Evolutionary conservation across 1,140 invertebrate genomes (phyloP).

Genomic region (Zaprionus tsacasi): DNA sequence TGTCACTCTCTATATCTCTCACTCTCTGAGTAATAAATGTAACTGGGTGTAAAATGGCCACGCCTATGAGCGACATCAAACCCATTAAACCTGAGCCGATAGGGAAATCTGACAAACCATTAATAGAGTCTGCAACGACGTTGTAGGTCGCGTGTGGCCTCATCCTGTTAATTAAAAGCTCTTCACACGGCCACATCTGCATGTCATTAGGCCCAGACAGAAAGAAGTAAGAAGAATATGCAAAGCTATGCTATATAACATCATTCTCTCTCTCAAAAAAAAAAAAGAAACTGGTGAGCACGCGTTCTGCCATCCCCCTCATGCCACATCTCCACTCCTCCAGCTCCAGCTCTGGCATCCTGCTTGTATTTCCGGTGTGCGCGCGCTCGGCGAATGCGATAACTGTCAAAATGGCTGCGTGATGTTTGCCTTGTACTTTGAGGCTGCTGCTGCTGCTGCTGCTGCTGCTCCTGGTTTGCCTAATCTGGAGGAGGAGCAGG

Average conservation of each 20-base stretch:
- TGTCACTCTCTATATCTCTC: neutral
- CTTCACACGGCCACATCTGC: conserved; percentile 44
- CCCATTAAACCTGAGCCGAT: conserved; percentile 36
- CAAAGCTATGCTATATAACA: conserved; percentile 14
- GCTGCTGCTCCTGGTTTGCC: neutral
- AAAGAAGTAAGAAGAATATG: conserved; percentile 26
- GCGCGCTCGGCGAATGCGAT: conserved; percentile 70
- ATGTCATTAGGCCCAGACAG: conserved; percentile 60
- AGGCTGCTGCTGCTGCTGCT: conserved; percentile 5
- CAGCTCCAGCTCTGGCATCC: conserved; percentile 55
- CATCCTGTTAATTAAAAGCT: conserved; percentile 75
- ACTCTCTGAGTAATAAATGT: neutral
- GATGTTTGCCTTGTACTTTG: conserved; percentile 47
- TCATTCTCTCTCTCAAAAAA: conserved; percentile 26
- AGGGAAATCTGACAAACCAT: conserved; percentile 71
- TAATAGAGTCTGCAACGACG: conserved; percentile 35
- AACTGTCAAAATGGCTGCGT: conserved; percentile 73
- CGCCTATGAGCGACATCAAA: conserved; percentile 12
- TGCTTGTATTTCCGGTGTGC: conserved; percentile 79
- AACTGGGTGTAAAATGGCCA: conserved; percentile 38
- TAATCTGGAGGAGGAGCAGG: neutral
- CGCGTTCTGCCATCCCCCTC: conserved; percentile 47
- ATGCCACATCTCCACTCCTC: conserved; percentile 14
- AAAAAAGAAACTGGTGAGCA: conserved; percentile 21
- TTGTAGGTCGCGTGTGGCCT: conserved; percentile 61